A percentile compares a stretch with the other conserved stretches of the same genome.
phyloP scores from a whole-genome alignment of 2,888 invertebrate species.

The Pristionchus entomophagus region DNA sequence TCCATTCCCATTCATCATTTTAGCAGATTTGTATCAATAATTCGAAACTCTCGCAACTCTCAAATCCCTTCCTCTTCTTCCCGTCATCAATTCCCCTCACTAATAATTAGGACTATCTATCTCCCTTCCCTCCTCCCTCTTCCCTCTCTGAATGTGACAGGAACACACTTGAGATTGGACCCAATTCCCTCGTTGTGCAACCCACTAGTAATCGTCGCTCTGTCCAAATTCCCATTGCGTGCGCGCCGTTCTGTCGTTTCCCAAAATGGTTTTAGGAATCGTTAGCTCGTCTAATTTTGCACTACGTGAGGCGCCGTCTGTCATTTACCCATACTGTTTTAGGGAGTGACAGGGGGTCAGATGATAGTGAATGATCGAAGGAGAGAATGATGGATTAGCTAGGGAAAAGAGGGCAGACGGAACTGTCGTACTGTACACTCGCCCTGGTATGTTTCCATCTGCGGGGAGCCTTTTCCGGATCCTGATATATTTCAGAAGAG shows the following conservation, averaged over 20 bases:
- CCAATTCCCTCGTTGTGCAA: slow-evolving; percentile 14
- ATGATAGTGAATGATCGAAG: neutral
- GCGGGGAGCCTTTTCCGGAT: neutral
- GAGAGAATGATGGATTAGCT: slow-evolving; percentile 18
- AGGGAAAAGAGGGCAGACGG: slow-evolving; percentile 34
- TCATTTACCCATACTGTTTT: slow-evolving; percentile 36
- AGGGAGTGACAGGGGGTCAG: neutral
- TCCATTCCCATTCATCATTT: neutral
- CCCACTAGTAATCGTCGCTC: slow-evolving; percentile 17
- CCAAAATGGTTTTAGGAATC: neutral
- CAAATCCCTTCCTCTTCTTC: neutral
- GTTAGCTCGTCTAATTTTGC: neutral
- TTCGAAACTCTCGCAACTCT: neutral
- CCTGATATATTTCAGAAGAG: neutral
- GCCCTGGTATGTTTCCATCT: neutral
- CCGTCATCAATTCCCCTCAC: neutral
- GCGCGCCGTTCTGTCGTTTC: neutral
- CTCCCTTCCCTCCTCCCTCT: neutral
- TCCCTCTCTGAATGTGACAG: neutral
- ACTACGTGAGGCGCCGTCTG: neutral
- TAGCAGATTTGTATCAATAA: neutral
- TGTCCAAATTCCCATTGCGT: neutral
- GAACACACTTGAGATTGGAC: slow-evolving; percentile 24
- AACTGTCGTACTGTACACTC: slow-evolving; percentile 8
- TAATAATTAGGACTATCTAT: slow-evolving; percentile 36